Evolutionary conservation across 2,797 vertebrate genomes (phyloP).

Genomic region (Lagocephalus sceleratus): DNA sequence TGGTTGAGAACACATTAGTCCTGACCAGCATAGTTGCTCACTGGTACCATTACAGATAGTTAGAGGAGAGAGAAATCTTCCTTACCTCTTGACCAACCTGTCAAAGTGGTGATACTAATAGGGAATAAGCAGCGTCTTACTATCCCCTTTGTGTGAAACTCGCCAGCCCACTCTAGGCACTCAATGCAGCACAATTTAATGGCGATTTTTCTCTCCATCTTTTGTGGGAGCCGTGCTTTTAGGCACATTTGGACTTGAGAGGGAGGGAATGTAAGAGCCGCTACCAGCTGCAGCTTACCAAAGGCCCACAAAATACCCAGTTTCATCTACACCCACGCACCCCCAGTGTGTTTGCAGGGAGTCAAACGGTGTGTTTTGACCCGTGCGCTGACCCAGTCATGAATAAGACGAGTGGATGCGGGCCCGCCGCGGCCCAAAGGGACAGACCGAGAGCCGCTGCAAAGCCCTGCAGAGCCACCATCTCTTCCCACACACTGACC

Average conservation of each 20-base stretch:
- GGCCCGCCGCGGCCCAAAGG: conserved; percentile 74
- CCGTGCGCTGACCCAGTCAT: conserved; percentile 75
- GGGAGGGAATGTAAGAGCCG: conserved; percentile 48
- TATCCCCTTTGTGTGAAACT: conserved; percentile 59
- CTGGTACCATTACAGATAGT: conserved; percentile 33
- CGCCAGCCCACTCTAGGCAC: conserved; percentile 65
- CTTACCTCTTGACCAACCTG: conserved; percentile 61
- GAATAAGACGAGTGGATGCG: conserved; percentile 79
- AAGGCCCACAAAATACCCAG: conserved; percentile 67
- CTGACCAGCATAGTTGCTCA: conserved; percentile 32
- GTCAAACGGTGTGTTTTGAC: conserved; percentile 79
- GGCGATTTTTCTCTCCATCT: conserved; percentile 51
- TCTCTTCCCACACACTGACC: conserved; percentile 82
- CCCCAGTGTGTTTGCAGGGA: conserved; percentile 64
- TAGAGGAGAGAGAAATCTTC: conserved; percentile 58
- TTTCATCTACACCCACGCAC: conserved; percentile 77
- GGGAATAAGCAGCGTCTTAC: conserved; percentile 71
- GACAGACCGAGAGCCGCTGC: conserved; percentile 69
- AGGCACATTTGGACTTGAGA: conserved; percentile 70
- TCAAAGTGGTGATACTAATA: conserved; percentile 68
- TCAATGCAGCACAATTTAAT: conserved; percentile 59
- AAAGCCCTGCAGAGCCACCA: conserved; percentile 73
- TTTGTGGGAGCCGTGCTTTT: conserved; percentile 71
- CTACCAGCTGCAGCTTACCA: conserved; percentile 63
- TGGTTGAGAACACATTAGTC: conserved; percentile 32